phyloP scores from a whole-genome alignment of 2,888 invertebrate species.

The Caenorhabditis becei region DNA sequence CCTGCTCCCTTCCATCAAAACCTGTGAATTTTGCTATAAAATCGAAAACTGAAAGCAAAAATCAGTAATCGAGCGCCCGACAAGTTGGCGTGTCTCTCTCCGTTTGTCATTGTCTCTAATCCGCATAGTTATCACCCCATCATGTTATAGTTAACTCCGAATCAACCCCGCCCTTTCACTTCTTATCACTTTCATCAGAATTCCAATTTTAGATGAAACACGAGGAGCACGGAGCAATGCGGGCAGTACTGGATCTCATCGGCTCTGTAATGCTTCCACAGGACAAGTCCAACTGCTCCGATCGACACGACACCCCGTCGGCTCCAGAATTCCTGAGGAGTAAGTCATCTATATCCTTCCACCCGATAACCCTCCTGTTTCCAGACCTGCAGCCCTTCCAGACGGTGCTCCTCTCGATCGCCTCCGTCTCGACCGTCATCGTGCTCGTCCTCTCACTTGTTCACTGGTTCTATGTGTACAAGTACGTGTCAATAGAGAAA shows the following conservation, averaged over 20 bases:
- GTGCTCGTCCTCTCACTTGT: conserved; percentile 69
- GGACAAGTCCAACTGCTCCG: conserved; percentile 67
- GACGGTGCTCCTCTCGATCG: conserved; percentile 73
- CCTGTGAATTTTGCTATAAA: background rate
- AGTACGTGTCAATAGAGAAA: conserved; percentile 76
- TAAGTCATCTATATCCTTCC: conserved; percentile 33
- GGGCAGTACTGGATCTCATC: conserved; percentile 56
- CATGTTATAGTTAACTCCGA: conserved; percentile 5
- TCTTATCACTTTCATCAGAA: conserved; percentile 5
- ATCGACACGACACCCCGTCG: conserved; percentile 66
- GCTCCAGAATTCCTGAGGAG: conserved; percentile 68
- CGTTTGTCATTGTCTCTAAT: background rate
- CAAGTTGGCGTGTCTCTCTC: too few relatives aligned
- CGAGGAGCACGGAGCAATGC: conserved; percentile 50
- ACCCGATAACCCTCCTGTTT: conserved; percentile 5
- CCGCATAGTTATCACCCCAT: conserved; percentile 8
- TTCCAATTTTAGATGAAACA: background rate
- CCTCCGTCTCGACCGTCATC: conserved; percentile 66
- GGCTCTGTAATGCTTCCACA: conserved; percentile 65
- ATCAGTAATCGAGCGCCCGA: background rate
- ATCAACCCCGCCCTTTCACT: conserved; percentile 12
- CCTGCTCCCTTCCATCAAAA: conserved; percentile 1
- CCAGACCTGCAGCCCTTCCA: conserved; percentile 73
- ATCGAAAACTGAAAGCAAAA: background rate
- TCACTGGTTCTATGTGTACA: conserved; percentile 73